Evolutionary conservation across 2,797 vertebrate species (phyloP), one percentile per base, ranked within the genome.

Genomic region (Ispidina picta): DNA sequence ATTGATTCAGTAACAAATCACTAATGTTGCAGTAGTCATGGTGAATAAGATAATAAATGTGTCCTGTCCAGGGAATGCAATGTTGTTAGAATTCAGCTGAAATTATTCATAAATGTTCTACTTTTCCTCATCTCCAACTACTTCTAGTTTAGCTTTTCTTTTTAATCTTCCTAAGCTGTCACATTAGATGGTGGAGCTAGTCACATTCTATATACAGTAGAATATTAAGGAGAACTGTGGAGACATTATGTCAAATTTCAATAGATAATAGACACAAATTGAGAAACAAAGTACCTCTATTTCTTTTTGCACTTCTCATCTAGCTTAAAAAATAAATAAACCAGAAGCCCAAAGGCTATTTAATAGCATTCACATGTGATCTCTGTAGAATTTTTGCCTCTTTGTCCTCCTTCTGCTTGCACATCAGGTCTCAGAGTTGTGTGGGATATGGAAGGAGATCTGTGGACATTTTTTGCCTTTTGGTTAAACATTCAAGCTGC

Each of bases 1-100:
- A 98, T 98, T 98, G 97, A 98, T 98, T 98, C 73, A 48, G 97
- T 97, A 97, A 98, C 97, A 98, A 98, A 98, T 98, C 97, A 98
- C 97, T 98, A 98, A 98, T 97, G 97, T 97, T 97, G 96, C 97
- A 96, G 97, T 97, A 97, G 97, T 97, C 96, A 82, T 96, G 95
- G 97, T 94, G 97, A 98, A 98, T 97, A 96, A 97, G 97, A 97
- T 98, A 98, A 98, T 97, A 97, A 97, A 98, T 98, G 97, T 97
- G 96, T 96, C 96, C 97, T 97, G 97, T 97, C 97, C 97, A 96
- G 97, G 96, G 97, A 97, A 94, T 98, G 96, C 96, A 96, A 91
- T 97, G 97, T 98, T 98, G 97, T 98, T 97, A 97, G 96, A 97
- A 98, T 97, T 97, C 97, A 96, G 96, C 93, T 96, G 96, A 97